Evolutionary conservation across 2,888 invertebrate genomes (phyloP), one percentile per base, ranked within the genome.

Genomic region (Lithophane ornitopus): DNA sequence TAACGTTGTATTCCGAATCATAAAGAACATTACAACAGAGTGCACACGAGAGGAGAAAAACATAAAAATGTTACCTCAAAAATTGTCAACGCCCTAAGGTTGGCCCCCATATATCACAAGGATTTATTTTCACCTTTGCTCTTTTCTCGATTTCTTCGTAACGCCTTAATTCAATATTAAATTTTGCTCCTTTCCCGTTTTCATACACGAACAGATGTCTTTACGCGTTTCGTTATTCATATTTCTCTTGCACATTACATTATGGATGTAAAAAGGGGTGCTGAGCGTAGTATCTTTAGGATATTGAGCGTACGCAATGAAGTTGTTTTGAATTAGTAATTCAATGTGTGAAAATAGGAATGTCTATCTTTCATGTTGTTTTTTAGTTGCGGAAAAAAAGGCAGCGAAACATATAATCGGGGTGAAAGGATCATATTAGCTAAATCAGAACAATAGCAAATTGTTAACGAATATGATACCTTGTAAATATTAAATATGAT

Each of bases 161-260:
- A 95, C 94, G 93, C 95, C 95, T 95, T 96, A 96, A 96, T 96
- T 96, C 96, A 96, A 96, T 96, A 96, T 95, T 95, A 96, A 96
- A 96, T 96, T 94, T 93, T 94, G 94, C 94, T 93, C 92, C 93
- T 92, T 94, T 90, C 91, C 87, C 89, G 89, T 91, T 91, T 91
- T 90, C 91, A 90, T 92, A 90, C 89, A 90, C 90, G 91, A 93
- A 92, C 94, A 95, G 93, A 95, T 94, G 95, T 94, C 93, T 94
- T 93, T 92, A 91, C 92, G 89, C 90, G 92, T 95, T 94, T 93
- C 94, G 93, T 94, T 94, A 95, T 95, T 95, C 94, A 95, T 95
- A 95, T 95, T 94, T 94, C 91, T 91, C 92, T 91, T 89, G 90
- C 89, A 89, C 90, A 90, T 92, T 92, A 91, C 91, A 90, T 91